Evolutionary conservation across 1,140 invertebrate genomes (phyloP), one percentile per base, ranked within the genome.

Genomic region (Samia ricini): DNA sequence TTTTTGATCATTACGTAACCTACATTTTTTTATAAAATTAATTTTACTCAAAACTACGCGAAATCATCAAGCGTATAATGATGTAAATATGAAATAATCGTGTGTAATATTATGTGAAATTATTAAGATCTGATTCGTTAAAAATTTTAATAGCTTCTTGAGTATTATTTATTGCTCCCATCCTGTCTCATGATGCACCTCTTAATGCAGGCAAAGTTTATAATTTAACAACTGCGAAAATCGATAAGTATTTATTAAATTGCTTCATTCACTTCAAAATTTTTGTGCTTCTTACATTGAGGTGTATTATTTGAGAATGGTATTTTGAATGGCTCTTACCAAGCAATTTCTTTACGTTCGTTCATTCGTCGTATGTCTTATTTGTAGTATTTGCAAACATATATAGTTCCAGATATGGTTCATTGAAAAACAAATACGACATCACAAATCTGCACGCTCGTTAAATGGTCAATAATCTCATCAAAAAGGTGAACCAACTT

Each of bases 1-100:
- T 88, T 84, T 83, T 81, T 70, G 72, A 80, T 88, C 83, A 86
- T 86, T 86, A 88, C 63, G 73, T 70, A 69, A 75, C 75, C 74
- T 72, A 71, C 18, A 75, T 78, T 71, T 66, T 52, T 75, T 72
- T 42, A 42, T 57, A 33, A 36, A 36, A 12, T 15, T 12, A 3
- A 42, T 15, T 42, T 42, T 42, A 15, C 33, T 15, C 10, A 42
- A 42, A 1, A 21, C 23, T 22, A 52, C 20, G 51, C 12, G 18
- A 52, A 3, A 20, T 42, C n/a, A 12, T 42, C 33, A 15, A 42
- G 33, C 15, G 33, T 42, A 42, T 42, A 12, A 3, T 12, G 33
- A 15, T 36, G n/a, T 15, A 15, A 42, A 42, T 42, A 15, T 1
- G 15, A 42, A 42, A 15, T 42, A 12, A 42, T 42, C 10, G 33